phyloP scores from a whole-genome alignment of 2,888 invertebrate species.

The Sinotaia quadrata region DNA sequence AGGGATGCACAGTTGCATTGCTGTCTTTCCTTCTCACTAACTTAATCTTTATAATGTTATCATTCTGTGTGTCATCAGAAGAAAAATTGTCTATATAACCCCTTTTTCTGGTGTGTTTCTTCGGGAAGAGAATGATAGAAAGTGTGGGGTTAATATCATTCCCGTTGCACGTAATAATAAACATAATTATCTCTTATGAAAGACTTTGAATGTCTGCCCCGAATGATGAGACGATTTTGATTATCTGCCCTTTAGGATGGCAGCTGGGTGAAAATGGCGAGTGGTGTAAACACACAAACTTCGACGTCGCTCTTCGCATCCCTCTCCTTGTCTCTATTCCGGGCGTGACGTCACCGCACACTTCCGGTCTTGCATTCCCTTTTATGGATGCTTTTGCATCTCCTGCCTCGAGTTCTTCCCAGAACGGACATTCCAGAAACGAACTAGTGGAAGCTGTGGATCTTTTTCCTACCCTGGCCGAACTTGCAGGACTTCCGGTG shows the following conservation, averaged over 20 bases:
- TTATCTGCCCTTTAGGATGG: constrained; percentile 53
- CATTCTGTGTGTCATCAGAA: too few species aligned
- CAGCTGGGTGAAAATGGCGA: constrained; percentile 56
- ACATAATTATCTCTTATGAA: background rate
- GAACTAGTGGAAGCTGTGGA: constrained; percentile 50
- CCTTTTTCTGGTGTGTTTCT: too few species aligned
- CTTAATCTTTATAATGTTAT: too few species aligned
- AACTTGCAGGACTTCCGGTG: constrained; percentile 41
- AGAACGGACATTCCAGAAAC: constrained; percentile 31
- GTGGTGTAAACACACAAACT: constrained; percentile 58
- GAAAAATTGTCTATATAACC: too few species aligned
- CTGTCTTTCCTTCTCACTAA: too few species aligned
- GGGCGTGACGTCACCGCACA: constrained; percentile 40
- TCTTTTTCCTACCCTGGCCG: constrained; percentile 49
- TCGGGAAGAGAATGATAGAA: background rate
- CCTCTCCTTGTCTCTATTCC: constrained; percentile 58
- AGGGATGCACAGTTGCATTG: too few species aligned
- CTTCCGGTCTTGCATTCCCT: background rate
- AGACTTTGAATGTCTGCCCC: background rate
- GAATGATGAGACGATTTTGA: constrained; percentile 26
- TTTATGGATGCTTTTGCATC: constrained; percentile 27
- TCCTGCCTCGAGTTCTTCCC: constrained; percentile 26
- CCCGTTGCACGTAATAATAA: background rate
- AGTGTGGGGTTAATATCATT: constrained; percentile 8
- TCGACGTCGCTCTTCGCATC: constrained; percentile 54